phyloP scores from a whole-genome alignment of 1,140 invertebrate genomes.

The Microplitis demolitor region DNA sequence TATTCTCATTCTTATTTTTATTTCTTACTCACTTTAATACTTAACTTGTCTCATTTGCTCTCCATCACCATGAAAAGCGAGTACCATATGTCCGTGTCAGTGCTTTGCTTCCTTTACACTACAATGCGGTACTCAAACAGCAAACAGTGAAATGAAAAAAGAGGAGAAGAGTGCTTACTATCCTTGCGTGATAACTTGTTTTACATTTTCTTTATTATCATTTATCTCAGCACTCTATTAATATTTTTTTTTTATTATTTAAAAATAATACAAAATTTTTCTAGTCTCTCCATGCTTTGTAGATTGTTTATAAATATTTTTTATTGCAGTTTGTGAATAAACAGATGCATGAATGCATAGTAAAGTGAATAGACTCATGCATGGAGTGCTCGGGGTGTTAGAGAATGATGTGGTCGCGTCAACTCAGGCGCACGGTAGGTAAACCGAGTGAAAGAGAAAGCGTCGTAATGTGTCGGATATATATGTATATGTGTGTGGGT shows the following conservation, averaged over 20 bases:
- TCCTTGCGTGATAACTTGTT: too few relatives aligned
- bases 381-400: background rate
- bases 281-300: background rate
- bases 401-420: background rate
- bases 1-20: background rate
- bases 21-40: background rate
- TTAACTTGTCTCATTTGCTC: background rate
- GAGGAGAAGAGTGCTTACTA: too few relatives aligned
- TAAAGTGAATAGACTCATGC: background rate
- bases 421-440: slow-evolving; percentile 1
- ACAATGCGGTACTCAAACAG: too few relatives aligned
- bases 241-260: background rate
- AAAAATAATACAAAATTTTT: background rate
- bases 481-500: background rate
- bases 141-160: too few relatives aligned
- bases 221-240: too few relatives aligned
- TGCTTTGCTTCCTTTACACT: background rate
- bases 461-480: background rate
- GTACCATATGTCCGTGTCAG: slow-evolving; percentile 48
- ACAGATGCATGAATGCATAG: background rate
- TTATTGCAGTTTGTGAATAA: background rate
- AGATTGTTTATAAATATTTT: background rate
- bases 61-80: slow-evolving; percentile 41
- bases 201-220: too few relatives aligned
- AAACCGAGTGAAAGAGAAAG: background rate